Evolutionary conservation across 2,797 vertebrate species (phyloP), one percentile per base, ranked within the genome.

Genomic region (Borostomias antarcticus): DNA sequence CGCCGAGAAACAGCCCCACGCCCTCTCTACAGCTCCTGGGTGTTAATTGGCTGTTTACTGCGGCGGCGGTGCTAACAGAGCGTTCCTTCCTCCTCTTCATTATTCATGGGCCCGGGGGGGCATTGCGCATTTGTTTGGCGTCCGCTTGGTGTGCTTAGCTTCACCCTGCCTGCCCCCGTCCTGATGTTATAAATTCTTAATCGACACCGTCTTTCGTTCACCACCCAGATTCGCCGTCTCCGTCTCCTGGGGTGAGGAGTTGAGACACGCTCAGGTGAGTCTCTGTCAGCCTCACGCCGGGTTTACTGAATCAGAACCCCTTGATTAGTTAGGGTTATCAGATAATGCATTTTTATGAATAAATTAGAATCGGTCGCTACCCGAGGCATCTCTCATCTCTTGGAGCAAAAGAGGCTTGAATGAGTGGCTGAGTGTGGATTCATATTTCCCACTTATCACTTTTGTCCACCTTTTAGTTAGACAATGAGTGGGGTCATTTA

Each of bases 261-360:
- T 53, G 62, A 71, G 72, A 74, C 62, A 70, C 73, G 66, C 74
- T 81, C 63, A 85, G 75, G 76, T 84, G 68, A 64, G 78, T 73
- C 62, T 60, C 68, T 4, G 78, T 82, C 79, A 71, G 83, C 79
- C 81, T 82, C 72, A 58, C 10, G 33, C 67, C 73, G 59, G 81
- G 82, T 84, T 83, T 82, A 83, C 81, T 80, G 33, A 71, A 82
- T 74, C 70, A 63, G 73, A 69, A 79, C 52, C 45, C 17, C 15
- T 66, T 75, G 86, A 89, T 86, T 81, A 83, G 80, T 73, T 56
- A 50, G 83, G 79, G 88, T 87, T 77, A 85, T 84, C 82, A 86
- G 78, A 87, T 85, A 81, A 77, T 61, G 17, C 56, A 65, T 69
- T 86, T 82, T 74, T 81, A 89, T 90, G 84, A 83, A 89, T 88